A percentile compares a stretch with the other conserved stretches of the same genome.
Conservation (phyloP, 92 coral and sea anemone species). For the Palythoa heliodiscus region DNA sequence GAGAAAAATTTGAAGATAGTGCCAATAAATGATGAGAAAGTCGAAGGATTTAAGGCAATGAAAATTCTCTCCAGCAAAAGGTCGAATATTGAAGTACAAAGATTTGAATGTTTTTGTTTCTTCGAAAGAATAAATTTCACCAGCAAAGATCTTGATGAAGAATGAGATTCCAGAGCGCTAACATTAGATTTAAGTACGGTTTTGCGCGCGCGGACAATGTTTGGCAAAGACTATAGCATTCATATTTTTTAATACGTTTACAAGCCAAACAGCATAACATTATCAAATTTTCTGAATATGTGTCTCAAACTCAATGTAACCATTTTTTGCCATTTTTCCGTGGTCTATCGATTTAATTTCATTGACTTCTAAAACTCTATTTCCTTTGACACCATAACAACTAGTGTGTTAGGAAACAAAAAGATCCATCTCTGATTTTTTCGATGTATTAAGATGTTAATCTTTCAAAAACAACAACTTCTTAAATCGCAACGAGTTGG, state of each 20-base stretch:
- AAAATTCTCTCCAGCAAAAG: neutral
- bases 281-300: neutral
- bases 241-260: neutral
- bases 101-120: conserved; percentile 9
- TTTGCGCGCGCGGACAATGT: neutral
- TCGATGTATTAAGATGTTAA: conserved; percentile 2
- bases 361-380: neutral
- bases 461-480: neutral
- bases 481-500: neutral
- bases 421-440: neutral
- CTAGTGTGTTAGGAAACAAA: neutral
- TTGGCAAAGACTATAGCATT: neutral
- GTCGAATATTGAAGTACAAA: neutral
- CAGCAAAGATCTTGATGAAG: neutral
- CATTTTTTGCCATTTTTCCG: conserved; percentile 3
- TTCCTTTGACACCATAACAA: conserved; percentile 10
- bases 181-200: no score
- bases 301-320: neutral
- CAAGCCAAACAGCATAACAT: neutral
- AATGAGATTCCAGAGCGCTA: neutral
- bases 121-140: neutral
- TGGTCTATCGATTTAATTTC: neutral
- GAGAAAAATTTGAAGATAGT: conserved; percentile 54
- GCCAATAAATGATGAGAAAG: conserved; percentile 62
- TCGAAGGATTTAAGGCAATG: neutral